These are phyloP conservation scores for Phrynocephalus vlangalii DNA, from an alignment of 2,797 vertebrate species.

Conservation along the genomic window DNA sequence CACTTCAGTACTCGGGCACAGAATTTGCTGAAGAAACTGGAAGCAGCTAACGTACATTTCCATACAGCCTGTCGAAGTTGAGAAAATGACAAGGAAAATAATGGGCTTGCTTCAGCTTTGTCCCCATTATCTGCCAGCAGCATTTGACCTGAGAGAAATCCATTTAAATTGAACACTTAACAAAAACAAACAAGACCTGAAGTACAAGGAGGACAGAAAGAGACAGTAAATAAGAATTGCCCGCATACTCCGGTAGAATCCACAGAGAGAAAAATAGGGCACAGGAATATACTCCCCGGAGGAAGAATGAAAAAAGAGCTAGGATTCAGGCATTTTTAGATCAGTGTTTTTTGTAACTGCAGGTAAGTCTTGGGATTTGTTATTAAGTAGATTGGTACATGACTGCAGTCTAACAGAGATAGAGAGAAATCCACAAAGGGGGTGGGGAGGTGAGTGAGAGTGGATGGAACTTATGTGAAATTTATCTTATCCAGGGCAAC, in stretches of 20 bases:
- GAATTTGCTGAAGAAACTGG: background rate
- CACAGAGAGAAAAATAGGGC: background rate
- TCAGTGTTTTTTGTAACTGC: no score
- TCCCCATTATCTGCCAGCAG: background rate
- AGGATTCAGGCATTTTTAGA: no score
- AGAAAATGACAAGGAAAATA: slow-evolving; percentile 14
- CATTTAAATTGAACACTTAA: slow-evolving; percentile 23
- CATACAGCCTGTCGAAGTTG: background rate
- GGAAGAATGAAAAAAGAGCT: background rate
- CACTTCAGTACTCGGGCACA: background rate
- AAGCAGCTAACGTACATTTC: background rate
- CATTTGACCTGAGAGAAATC: background rate
- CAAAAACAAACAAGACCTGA: background rate
- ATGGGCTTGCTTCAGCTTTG: background rate
- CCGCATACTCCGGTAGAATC: background rate
- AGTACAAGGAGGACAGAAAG: background rate
- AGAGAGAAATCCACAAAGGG: no score
- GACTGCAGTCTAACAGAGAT: background rate
- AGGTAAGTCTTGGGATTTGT: background rate
- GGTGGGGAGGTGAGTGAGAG: background rate
- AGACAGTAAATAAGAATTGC: background rate
- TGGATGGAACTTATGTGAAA: background rate
- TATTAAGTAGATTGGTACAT: background rate
- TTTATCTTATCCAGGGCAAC: no score
- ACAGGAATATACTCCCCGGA: background rate